phyloP scores from a whole-genome alignment of 2,113 vertebrate genomes.

The Leucopternis melanops region DNA sequence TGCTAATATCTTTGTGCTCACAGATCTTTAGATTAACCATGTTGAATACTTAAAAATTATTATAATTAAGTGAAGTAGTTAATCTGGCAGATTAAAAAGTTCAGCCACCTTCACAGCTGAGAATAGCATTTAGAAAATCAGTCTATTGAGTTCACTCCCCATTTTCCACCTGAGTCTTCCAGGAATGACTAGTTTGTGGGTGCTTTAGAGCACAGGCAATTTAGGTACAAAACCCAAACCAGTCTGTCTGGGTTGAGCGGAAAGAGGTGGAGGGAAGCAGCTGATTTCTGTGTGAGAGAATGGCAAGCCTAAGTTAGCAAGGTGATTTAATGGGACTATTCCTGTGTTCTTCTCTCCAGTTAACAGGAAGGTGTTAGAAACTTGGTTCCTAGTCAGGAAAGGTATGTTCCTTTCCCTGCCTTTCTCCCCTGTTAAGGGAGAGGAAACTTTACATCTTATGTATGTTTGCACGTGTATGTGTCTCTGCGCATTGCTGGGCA shows the following conservation, averaged over 20 bases:
- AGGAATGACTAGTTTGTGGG: neutral
- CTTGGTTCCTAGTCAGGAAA: neutral
- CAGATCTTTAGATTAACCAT: neutral
- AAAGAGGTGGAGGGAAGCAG: neutral
- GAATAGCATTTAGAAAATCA: neutral
- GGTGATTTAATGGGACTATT: neutral
- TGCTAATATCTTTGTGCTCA: neutral
- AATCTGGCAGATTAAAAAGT: neutral
- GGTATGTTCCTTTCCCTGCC: neutral
- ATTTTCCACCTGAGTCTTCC: neutral
- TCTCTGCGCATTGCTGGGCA: neutral
- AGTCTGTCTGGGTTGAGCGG: neutral
- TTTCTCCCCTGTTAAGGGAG: neutral
- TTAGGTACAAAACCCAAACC: neutral
- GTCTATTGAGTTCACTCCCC: neutral
- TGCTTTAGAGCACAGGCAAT: neutral
- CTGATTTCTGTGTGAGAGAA: neutral
- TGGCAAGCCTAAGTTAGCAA: neutral
- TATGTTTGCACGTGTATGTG: neutral
- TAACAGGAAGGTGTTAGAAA: neutral
- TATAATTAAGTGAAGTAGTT: neutral
- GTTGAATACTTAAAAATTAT: neutral
- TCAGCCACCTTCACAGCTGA: neutral
- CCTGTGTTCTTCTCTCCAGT: neutral
- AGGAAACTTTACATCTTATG: neutral